Conservation (phyloP, 1,140 invertebrate genomes). For the Orchestia grillus region DNA sequence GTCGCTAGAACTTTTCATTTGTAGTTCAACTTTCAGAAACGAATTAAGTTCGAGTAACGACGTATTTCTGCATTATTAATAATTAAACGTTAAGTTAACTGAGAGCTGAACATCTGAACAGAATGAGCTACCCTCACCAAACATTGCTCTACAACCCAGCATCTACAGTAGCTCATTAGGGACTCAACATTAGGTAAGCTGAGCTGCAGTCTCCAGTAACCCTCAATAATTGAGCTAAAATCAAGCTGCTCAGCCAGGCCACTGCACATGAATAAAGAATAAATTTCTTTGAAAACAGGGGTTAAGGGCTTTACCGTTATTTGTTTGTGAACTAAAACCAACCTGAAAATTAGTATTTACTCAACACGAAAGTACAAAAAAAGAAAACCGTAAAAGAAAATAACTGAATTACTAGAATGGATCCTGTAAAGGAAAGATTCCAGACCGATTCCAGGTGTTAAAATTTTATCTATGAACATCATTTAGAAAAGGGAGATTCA, state of each 20-base stretch:
- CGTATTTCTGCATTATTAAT: too few species aligned
- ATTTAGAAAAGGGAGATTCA: background rate
- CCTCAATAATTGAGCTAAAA: background rate
- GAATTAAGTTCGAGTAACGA: too few species aligned
- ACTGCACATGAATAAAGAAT: background rate
- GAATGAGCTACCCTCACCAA: background rate
- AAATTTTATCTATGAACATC: background rate
- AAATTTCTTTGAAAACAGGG: background rate
- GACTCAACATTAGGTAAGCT: background rate
- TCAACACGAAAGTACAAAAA: background rate
- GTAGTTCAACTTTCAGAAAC: too few species aligned
- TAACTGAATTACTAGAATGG: background rate
- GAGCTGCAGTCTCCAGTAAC: background rate
- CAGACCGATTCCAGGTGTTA: background rate
- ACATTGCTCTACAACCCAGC: background rate
- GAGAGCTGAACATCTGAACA: background rate
- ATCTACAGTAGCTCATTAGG: background rate
- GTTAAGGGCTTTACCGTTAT: background rate
- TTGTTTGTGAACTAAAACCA: background rate
- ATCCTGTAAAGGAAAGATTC: background rate
- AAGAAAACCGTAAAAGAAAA: background rate
- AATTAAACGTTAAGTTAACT: too few species aligned
- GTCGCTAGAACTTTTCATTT: too few species aligned
- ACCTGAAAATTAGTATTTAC: background rate
- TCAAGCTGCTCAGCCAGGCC: background rate